Evolutionary conservation across 2,797 vertebrate species (phyloP).

Genomic region (Hoplostethus mediterraneus): DNA sequence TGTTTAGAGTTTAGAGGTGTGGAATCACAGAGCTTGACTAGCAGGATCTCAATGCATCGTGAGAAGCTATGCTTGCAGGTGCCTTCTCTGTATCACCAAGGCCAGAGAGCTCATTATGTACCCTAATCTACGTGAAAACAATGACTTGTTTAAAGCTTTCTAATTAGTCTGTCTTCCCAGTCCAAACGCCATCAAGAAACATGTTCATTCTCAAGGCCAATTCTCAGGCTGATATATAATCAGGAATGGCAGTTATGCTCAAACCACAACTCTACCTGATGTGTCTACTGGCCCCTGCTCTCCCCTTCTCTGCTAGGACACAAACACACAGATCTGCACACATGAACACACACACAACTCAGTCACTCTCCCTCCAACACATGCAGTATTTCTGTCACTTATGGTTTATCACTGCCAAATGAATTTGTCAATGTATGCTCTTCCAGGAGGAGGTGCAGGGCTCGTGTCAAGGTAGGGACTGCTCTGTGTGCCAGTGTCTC

Average conservation of each 20-base stretch:
- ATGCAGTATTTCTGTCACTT: background rate
- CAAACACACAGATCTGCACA: background rate
- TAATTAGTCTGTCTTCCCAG: constrained; percentile 25
- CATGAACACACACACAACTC: background rate
- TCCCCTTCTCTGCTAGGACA: background rate
- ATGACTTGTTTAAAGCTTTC: constrained; percentile 30
- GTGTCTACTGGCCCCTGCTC: background rate
- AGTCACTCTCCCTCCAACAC: background rate
- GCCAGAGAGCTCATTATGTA: constrained; percentile 41
- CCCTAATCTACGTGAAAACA: constrained; percentile 24
- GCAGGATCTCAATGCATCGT: background rate
- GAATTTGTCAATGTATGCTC: constrained; percentile 17
- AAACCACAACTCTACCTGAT: background rate
- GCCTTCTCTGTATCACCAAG: constrained; percentile 11
- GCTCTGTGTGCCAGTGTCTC: constrained; percentile 74
- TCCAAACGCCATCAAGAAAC: constrained; percentile 5
- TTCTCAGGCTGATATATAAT: constrained; percentile 13
- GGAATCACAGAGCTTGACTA: background rate
- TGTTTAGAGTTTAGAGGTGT: constrained; percentile 15
- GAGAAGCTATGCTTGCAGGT: background rate
- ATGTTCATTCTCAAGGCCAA: constrained; percentile 18
- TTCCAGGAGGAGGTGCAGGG: constrained; percentile 61
- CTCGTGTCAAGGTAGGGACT: constrained; percentile 76
- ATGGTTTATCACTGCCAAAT: background rate
- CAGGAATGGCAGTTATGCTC: background rate